Evolutionary conservation across 2,113 vertebrate species (phyloP).

Genomic region (Corythaeola cristata): DNA sequence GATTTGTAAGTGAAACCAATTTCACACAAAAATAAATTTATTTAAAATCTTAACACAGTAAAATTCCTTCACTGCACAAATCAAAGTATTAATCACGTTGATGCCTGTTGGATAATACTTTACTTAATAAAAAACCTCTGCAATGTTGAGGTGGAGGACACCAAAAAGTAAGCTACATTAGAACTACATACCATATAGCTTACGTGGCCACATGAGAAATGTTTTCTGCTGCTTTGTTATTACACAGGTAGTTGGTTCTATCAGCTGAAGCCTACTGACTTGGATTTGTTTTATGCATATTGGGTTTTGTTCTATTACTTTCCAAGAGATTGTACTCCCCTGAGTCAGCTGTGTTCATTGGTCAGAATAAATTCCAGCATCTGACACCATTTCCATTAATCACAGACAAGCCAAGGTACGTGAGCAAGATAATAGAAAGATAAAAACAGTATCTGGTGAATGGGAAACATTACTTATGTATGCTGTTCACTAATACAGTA

Average conservation of each 20-base stretch:
- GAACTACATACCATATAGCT: background rate
- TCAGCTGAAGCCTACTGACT: slow-evolving; percentile 69
- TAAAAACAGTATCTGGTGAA: slow-evolving; percentile 56
- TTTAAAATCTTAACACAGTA: slow-evolving; percentile 58
- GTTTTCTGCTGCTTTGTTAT: slow-evolving; percentile 71
- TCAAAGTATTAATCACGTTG: slow-evolving; percentile 20
- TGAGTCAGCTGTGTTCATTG: slow-evolving; percentile 79
- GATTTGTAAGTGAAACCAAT: slow-evolving; percentile 19
- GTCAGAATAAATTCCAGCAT: slow-evolving; percentile 82
- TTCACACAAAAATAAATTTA: slow-evolving; percentile 78
- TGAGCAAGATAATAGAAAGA: slow-evolving; percentile 75
- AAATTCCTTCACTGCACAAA: slow-evolving; percentile 56
- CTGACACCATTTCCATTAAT: slow-evolving; percentile 82
- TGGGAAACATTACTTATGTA: slow-evolving; percentile 59
- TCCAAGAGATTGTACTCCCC: slow-evolving; percentile 78
- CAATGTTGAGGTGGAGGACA: background rate
- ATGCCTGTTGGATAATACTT: background rate
- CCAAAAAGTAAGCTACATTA: slow-evolving; percentile 26
- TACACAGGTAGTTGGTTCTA: slow-evolving; percentile 81
- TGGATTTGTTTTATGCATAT: slow-evolving; percentile 83
- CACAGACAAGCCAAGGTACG: slow-evolving; percentile 67
- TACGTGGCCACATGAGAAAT: slow-evolving; percentile 68
- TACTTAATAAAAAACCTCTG: background rate
- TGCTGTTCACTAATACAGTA: slow-evolving; percentile 46
- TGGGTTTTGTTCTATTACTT: slow-evolving; percentile 79